Evolutionary conservation across 2,888 invertebrate species (phyloP).

Genomic region (Loripinus fragilis): DNA sequence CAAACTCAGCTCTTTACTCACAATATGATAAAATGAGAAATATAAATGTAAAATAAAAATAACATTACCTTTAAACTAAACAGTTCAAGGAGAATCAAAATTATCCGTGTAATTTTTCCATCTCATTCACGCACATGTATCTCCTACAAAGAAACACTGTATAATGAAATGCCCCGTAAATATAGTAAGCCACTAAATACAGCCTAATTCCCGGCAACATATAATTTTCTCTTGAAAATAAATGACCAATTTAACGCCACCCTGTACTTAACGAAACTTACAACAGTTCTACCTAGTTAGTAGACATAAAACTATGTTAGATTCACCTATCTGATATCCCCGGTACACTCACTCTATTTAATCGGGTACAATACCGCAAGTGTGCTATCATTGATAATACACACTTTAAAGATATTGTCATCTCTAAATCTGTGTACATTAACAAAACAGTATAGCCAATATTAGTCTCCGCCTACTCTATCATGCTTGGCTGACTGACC

Average conservation of each 20-base stretch:
- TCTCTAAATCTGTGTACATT: constrained; percentile 8
- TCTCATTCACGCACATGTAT: constrained; percentile 2
- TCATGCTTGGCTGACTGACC: neutral
- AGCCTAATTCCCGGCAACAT: constrained; percentile 13
- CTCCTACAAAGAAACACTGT: constrained; percentile 10
- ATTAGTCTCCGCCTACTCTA: constrained; percentile 9
- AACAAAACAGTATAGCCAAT: constrained; percentile 1
- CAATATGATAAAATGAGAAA: no score
- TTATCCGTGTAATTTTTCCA: constrained; percentile 14
- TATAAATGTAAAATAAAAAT: no score
- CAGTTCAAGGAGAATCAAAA: neutral
- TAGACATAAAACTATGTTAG: constrained; percentile 4
- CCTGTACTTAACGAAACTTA: neutral
- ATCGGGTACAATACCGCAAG: constrained; percentile 17
- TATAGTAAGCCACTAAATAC: constrained; percentile 3
- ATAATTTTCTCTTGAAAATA: constrained; percentile 9
- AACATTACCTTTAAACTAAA: neutral
- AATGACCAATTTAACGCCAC: constrained; percentile 3
- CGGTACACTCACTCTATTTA: neutral
- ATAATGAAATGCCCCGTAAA: neutral
- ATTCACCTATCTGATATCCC: constrained; percentile 6
- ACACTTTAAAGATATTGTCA: neutral
- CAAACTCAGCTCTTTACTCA: no score
- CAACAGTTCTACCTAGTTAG: neutral
- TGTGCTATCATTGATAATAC: constrained; percentile 17